Percentiles rank a stretch among this genome's conserved stretches.
Conservation (phyloP, 35 echinoderm and acorn worm genomes). For the Nesometra sesokonis region DNA sequence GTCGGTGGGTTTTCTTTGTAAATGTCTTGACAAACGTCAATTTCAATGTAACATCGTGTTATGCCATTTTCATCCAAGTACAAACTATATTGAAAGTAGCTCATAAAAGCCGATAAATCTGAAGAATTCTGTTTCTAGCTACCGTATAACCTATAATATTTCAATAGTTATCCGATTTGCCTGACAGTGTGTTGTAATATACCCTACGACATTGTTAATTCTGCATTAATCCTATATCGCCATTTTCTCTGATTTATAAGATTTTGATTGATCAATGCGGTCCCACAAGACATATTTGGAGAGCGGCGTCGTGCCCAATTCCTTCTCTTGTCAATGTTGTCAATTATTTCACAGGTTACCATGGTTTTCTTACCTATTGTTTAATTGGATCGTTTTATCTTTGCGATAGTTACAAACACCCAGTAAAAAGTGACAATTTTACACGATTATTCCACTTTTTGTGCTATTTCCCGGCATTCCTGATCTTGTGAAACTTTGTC, state of each 20-base stretch:
- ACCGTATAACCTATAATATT: neutral
- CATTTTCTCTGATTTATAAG: neutral
- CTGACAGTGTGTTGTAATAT: neutral
- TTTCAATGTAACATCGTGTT: neutral
- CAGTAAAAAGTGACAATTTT: neutral
- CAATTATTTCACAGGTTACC: neutral
- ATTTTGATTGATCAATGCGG: neutral
- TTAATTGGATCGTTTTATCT: neutral
- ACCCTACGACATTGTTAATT: neutral
- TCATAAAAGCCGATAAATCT: neutral
- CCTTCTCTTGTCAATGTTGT: neutral
- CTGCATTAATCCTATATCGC: neutral
- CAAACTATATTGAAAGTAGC: neutral
- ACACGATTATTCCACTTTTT: too few species aligned
- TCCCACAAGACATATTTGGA: neutral
- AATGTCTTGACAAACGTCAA: neutral
- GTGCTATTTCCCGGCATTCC: too few species aligned
- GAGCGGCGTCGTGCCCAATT: neutral
- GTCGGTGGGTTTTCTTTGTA: neutral
- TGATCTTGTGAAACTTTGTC: too few species aligned
- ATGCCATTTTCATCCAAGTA: neutral
- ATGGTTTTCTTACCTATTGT: neutral
- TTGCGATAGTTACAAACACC: neutral
- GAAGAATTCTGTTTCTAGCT: neutral
- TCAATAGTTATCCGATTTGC: neutral